phyloP scores from a whole-genome alignment of 2,113 vertebrate genomes.

The Saguinus imperator region DNA sequence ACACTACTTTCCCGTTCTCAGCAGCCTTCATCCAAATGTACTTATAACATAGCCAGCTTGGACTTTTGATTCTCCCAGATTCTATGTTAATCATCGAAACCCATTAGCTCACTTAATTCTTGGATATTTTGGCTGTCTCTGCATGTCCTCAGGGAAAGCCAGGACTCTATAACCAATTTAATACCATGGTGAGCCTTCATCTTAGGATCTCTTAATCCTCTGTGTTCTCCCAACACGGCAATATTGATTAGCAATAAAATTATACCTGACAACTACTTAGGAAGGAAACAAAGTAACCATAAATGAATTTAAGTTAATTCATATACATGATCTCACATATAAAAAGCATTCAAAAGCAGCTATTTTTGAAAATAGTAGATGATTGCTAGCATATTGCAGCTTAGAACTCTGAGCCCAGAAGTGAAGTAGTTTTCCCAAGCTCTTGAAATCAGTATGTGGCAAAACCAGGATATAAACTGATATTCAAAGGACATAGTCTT shows the following conservation, averaged over 20 bases:
- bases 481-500: not conserved
- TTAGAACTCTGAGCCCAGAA: not conserved
- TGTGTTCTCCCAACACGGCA: not conserved
- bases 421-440: not conserved
- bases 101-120: conserved; percentile 27
- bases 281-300: not conserved
- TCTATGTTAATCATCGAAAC: conserved; percentile 21
- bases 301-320: not conserved
- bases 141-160: not conserved
- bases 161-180: not conserved
- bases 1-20: not conserved
- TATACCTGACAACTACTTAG: not conserved
- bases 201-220: not conserved
- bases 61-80: not conserved
- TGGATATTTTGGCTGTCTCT: not conserved
- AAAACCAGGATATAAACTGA: not conserved
- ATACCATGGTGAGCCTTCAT: not conserved
- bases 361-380: not conserved
- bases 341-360: not conserved
- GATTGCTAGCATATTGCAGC: not conserved
- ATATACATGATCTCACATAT: not conserved
- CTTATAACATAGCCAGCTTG: not conserved
- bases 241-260: conserved; percentile 1
- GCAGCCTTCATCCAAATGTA: not conserved
- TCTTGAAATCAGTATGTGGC: not conserved